Base-by-base conservation (phyloP, 2,888 invertebrate species). In the Piscicola geometra region DNA sequence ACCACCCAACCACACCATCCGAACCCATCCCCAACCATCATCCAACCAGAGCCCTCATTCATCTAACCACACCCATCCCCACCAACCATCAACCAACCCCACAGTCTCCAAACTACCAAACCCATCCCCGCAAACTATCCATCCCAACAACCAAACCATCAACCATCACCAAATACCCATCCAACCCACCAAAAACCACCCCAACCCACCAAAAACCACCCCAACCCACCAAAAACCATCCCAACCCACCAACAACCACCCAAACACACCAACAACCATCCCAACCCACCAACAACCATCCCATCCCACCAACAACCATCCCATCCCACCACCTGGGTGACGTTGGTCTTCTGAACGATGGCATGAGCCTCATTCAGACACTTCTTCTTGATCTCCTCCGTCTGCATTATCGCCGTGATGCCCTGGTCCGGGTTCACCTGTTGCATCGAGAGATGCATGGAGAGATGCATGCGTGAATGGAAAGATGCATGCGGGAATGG, bases 381-480 rank as follows among this genome's bases (percentile, higher is more conserved):
- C 84, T 91, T 91, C 83, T 93, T 93, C 80, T 93, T 89, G 60
- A 96, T 88, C 84, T 92, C 92, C 78, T 92, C 91, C 0, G 96
- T 94, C 18, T 93, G 92, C 75, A 94, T 87, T 90, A 94, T 92
- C 0, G 93, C 92, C 33, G 83, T 79, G 90, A 92, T 50, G 90
- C 90, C 92, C 36, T 93, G 91, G 77, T 94, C 93, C 0, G 93
- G 93, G 0, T 93, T 92, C 41, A 78, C 67, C 77, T 78, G 76
- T 15, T 9, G 41, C 5, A 41, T 5, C 5, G 15, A 41, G 15
- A 15, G 41, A 41, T 5, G 41, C 9, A 41, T 5, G 15, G 41
- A 41, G 15, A 41, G 41, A 41, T 9, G 41, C 5, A 15, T 9
- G 15, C 9, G 41, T 9, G 41, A 41, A 15, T 9, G 15, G 41